Evolutionary conservation across 2,888 invertebrate species (phyloP).

Genomic region (Aphrophora alni): DNA sequence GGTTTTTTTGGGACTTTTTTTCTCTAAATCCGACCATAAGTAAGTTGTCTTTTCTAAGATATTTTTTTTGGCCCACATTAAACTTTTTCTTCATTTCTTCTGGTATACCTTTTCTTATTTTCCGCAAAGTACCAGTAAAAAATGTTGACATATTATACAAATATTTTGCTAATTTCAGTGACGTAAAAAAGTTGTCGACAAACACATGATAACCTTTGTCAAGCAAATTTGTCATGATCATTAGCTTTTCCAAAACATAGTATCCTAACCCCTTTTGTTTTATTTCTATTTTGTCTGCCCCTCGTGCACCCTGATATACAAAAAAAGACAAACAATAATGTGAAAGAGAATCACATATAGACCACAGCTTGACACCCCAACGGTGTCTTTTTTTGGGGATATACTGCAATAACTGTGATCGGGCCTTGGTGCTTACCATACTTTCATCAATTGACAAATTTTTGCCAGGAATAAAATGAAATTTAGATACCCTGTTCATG

Average conservation of each 20-base stretch:
- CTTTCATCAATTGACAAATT: conserved; percentile 15
- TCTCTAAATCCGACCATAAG: not conserved
- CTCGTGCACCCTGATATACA: not conserved
- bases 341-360: not conserved
- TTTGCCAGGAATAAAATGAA: conserved; percentile 6
- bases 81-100: not conserved
- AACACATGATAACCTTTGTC: not conserved
- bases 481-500: not conserved
- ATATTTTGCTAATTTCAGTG: not conserved
- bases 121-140: not conserved
- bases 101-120: not conserved
- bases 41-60: not conserved
- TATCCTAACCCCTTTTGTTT: not conserved
- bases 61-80: not conserved
- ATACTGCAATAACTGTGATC: not conserved
- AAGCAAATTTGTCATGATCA: not conserved
- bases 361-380: conserved; percentile 11
- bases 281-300: not conserved
- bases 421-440: conserved; percentile 16
- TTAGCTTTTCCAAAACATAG: not conserved
- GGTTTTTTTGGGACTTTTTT: not conserved
- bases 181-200: not conserved
- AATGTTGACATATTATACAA: not conserved
- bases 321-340: not conserved
- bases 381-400: not conserved